Evolutionary conservation across 2,888 invertebrate genomes (phyloP), one percentile per base, ranked within the genome.

Genomic region (Allacma fusca): DNA sequence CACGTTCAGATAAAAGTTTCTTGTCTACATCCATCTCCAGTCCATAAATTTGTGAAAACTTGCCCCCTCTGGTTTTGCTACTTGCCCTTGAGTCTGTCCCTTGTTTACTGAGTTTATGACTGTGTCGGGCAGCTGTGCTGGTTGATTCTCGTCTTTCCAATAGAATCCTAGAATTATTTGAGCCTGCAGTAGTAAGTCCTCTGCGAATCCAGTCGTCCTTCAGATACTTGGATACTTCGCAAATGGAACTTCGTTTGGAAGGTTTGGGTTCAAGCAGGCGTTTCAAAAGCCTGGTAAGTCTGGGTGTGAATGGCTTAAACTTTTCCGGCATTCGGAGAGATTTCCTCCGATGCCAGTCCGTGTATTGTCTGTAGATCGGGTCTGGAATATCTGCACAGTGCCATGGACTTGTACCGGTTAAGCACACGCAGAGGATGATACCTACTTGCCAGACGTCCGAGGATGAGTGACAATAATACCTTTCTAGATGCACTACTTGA

Each of bases 361-460:
- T 90, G 86, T 89, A 90, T 79, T 89, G 91, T 7, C 90, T 88
- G 85, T 91, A 92, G 69, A 90, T 90, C 1, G 90, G 88, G 86
- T 94, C 93, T 85, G 92, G 91, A 84, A 92, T 92, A 85, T 92
- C 91, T 0, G 92, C 92, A 59, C 90, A 89, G 82, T 90, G 89
- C 92, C 92, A 93, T 0, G 92, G 92, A 19, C 91, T 90, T 75
- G 89, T 91, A 0, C 93, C 92, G 0, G 92, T 91, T 69, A 94
- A 87, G 85, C 90, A 90, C 57, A 90, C 90, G 85, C 90, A 91
- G 50, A 91, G 86, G 21, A 92, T 87, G 81, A 94, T 91, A 5
- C 91, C 93, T 81, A 93, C 90, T 81, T 93, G 92, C 93, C 93
- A 94, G 43, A 91, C 91, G 85, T 94, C 94, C n/a, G 91, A 90